phyloP scores from a whole-genome alignment of 1,140 invertebrate genomes.

The Penaeus indicus region DNA sequence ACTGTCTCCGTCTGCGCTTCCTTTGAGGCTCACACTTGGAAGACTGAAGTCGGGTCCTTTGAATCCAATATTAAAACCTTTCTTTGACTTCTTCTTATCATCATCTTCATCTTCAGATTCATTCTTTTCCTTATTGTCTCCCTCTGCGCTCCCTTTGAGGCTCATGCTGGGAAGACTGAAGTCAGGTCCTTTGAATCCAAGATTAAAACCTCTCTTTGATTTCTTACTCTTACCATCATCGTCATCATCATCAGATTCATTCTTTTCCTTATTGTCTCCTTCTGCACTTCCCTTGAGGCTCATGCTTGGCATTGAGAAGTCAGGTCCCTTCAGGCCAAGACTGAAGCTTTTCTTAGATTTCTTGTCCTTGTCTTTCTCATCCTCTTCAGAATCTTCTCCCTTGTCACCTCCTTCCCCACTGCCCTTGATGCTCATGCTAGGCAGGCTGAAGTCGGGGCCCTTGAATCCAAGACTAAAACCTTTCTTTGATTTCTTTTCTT shows the following conservation, averaged over 20 bases:
- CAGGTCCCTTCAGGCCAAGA: conserved; percentile 21
- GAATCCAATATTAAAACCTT: conserved; percentile 3
- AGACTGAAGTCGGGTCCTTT: conserved; percentile 18
- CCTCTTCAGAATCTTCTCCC: not conserved
- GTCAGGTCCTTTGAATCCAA: conserved; percentile 7
- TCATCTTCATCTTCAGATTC: conserved; percentile 1
- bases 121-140: not conserved
- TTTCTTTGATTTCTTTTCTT: not conserved
- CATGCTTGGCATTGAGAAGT: not conserved
- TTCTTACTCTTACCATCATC: no score
- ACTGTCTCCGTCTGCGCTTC: not conserved
- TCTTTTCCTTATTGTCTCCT: not conserved
- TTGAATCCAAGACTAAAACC: conserved; percentile 19
- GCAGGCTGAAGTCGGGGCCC: not conserved
- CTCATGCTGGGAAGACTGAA: not conserved
- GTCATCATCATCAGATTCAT: not conserved
- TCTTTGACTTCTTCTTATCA: no score
- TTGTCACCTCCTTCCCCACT: not conserved
- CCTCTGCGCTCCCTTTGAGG: not conserved
- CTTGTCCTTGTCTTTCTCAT: not conserved
- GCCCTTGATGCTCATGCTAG: not conserved
- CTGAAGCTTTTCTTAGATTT: not conserved
- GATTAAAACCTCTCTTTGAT: no score
- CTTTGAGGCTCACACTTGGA: conserved; percentile 3
- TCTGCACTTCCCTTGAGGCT: not conserved